phyloP scores from a whole-genome alignment of 2,888 invertebrate species.

The Drosophila quinaria region DNA sequence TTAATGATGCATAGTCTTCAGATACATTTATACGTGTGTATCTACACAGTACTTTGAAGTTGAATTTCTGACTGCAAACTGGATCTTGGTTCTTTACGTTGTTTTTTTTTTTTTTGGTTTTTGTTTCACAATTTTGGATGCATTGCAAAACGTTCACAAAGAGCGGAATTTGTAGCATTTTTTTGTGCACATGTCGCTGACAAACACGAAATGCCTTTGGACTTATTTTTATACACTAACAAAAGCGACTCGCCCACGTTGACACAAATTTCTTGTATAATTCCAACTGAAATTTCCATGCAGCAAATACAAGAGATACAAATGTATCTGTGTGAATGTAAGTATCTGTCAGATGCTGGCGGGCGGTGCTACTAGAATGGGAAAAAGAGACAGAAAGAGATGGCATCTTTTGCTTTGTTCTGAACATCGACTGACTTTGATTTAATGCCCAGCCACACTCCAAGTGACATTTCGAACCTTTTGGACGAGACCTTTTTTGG shows the following conservation, averaged over 20 bases:
- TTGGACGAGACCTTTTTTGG: conserved; percentile 46
- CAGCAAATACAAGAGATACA: conserved; percentile 34
- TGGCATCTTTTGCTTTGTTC: conserved; percentile 25
- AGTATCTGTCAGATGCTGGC: conserved; percentile 39
- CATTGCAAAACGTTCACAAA: conserved; percentile 34
- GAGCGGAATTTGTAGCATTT: conserved; percentile 49
- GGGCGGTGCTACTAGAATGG: conserved; percentile 43
- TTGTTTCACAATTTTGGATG: conserved; percentile 15
- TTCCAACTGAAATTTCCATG: conserved; percentile 56
- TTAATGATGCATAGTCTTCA: conserved; percentile 42
- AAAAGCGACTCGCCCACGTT: conserved; percentile 70
- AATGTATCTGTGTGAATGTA: conserved; percentile 6
- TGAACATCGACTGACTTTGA: conserved; percentile 73
- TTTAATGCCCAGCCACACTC: conserved; percentile 77
- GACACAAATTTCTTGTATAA: conserved; percentile 65
- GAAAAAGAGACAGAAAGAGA: conserved; percentile 6
- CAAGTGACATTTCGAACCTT: conserved; percentile 73
- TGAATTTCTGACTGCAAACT: conserved; percentile 8
- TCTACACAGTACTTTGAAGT: conserved; percentile 24
- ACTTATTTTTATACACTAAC: conserved; percentile 62
- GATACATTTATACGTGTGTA: conserved; percentile 14
- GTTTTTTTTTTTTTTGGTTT: conserved; percentile 1
- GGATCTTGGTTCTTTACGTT: background rate
- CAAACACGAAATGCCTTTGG: conserved; percentile 56
- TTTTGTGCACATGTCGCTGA: conserved; percentile 43